Conservation (phyloP, 92 coral and sea anemone genomes). For the Umimayanthus kanabou region DNA sequence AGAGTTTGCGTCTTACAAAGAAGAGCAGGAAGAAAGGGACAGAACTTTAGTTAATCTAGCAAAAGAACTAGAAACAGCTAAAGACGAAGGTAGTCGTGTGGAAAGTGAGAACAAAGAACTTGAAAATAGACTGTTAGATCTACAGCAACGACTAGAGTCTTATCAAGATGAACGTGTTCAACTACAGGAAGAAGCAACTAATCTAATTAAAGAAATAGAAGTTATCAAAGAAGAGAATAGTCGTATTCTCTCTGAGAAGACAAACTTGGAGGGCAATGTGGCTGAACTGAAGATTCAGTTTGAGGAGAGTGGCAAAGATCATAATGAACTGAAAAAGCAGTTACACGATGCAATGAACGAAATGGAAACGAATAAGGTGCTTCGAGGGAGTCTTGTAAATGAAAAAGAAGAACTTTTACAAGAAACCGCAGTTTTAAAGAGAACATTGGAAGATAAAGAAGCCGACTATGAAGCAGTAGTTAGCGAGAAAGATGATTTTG, state of each 20-base stretch:
- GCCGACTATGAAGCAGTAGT: conserved; percentile 4
- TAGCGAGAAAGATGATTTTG: conserved; percentile 53
- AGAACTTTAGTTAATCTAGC: conserved; percentile 39
- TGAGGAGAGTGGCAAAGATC: conserved; percentile 9
- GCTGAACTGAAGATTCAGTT: conserved; percentile 2
- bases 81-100: conserved; percentile 19
- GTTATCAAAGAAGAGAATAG: not conserved
- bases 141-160: not conserved
- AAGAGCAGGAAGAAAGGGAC: not conserved
- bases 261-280: not conserved
- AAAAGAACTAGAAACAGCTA: conserved; percentile 46
- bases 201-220: not conserved
- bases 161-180: not conserved
- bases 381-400: not conserved
- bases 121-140: not conserved
- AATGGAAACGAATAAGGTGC: conserved; percentile 9
- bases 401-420: conserved; percentile 3
- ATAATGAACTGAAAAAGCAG: not conserved
- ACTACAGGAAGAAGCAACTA: conserved; percentile 19
- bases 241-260: not conserved
- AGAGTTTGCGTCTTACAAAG: conserved; percentile 13
- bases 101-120: conserved; percentile 13
- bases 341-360: conserved; percentile 17
- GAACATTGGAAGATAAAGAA: conserved; percentile 6
- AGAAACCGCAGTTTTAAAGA: conserved; percentile 10